Evolutionary conservation across 2,797 vertebrate genomes (phyloP).

Genomic region (Percopsis omiscomaycus): DNA sequence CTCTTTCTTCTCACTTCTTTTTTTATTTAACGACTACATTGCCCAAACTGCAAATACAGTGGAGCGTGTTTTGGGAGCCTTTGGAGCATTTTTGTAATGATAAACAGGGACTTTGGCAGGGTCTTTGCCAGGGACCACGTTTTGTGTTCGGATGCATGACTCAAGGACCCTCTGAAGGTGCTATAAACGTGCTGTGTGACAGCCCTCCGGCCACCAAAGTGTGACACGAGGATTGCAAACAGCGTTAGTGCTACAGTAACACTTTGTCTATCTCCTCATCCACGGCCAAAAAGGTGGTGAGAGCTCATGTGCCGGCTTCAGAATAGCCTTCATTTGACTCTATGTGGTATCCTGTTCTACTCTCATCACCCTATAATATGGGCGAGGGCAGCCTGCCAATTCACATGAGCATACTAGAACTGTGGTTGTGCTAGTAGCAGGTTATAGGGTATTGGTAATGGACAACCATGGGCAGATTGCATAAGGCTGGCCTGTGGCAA

Average conservation of each 20-base stretch:
- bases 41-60: constrained; percentile 60
- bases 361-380: constrained; percentile 56
- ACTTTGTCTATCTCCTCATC: neutral
- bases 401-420: constrained; percentile 57
- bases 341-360: constrained; percentile 27
- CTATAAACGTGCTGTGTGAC: neutral
- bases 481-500: constrained; percentile 56
- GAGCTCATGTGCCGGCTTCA: constrained; percentile 29
- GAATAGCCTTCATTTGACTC: constrained; percentile 54
- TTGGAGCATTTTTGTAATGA: constrained; percentile 44
- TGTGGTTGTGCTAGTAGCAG: constrained; percentile 59
- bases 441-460: constrained; percentile 56
- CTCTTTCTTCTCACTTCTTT: too few relatives aligned
- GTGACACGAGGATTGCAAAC: constrained; percentile 9
- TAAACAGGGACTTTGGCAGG: constrained; percentile 28
- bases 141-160: constrained; percentile 35
- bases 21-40: constrained; percentile 40
- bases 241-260: neutral
- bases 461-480: constrained; percentile 68
- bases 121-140: constrained; percentile 23
- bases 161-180: constrained; percentile 30
- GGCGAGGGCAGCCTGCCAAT: constrained; percentile 48
- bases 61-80: constrained; percentile 40
- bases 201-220: constrained; percentile 16
- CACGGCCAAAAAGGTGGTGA: constrained; percentile 5